Percentiles rank a stretch among this genome's conserved stretches.
Conservation (phyloP, 2,113 vertebrate genomes). For the Calonectris borealis region DNA sequence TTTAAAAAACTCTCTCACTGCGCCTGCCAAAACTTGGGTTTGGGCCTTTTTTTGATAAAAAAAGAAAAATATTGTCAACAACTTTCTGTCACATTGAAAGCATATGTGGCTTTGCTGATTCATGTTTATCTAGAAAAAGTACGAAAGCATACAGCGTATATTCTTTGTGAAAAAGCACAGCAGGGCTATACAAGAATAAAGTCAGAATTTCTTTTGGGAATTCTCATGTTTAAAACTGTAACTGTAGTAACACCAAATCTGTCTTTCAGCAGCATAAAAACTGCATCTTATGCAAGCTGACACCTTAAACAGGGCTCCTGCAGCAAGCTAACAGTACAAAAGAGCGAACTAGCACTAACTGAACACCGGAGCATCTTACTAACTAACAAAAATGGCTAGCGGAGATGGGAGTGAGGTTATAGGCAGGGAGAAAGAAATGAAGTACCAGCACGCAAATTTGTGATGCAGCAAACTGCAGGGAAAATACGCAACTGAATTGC, state of each 20-base stretch:
- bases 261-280: not conserved
- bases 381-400: not conserved
- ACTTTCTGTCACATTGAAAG: not conserved
- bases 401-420: not conserved
- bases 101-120: not conserved
- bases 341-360: not conserved
- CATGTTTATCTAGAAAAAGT: not conserved
- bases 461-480: not conserved
- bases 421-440: not conserved
- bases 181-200: not conserved
- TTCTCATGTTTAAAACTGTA: accelerated
- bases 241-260: not conserved
- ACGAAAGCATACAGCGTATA: not conserved
- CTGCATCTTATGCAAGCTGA: not conserved
- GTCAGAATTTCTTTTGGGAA: not conserved
- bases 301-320: not conserved
- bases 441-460: not conserved
- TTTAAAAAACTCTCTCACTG: not conserved
- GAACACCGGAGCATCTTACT: not conserved
- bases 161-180: not conserved
- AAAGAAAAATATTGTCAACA: not conserved
- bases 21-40: not conserved
- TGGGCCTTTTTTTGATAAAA: not conserved
- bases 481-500: not conserved
- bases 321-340: not conserved